These are phyloP conservation scores for Schlechtendalia chinensis DNA, from an alignment of 1,140 invertebrate species.

Conservation along the genomic window DNA sequence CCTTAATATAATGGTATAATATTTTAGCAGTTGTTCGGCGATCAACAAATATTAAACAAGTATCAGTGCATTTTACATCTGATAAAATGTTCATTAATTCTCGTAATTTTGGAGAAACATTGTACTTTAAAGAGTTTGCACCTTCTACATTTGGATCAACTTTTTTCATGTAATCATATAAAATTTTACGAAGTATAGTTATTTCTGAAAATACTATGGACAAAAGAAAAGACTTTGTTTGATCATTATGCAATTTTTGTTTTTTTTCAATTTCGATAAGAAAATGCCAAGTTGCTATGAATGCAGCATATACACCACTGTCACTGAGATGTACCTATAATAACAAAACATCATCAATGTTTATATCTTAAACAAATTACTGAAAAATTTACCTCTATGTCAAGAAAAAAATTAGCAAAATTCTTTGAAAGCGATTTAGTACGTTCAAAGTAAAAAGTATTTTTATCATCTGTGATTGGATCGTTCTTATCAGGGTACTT, in stretches of 20 bases:
- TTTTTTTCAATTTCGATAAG: conserved; percentile 25
- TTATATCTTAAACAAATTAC: neutral
- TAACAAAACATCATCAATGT: neutral
- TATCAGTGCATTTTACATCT: conserved; percentile 55
- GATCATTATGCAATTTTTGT: neutral
- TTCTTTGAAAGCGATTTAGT: neutral
- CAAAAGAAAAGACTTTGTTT: neutral
- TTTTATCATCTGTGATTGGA: neutral
- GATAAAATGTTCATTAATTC: conserved; percentile 62
- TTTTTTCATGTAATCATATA: conserved; percentile 55
- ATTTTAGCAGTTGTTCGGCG: conserved; percentile 74
- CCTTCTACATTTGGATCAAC: conserved; percentile 50
- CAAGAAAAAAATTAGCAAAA: conserved; percentile 28
- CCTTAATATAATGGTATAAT: conserved; percentile 71
- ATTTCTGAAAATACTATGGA: conserved; percentile 51
- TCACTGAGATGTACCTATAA: conserved; percentile 12
- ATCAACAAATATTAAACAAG: conserved; percentile 75
- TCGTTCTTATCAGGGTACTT: neutral
- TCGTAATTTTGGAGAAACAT: conserved; percentile 62
- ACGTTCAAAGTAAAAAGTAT: neutral
- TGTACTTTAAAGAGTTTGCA: conserved; percentile 58
- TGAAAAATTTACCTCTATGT: conserved; percentile 25
- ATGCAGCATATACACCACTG: conserved; percentile 12
- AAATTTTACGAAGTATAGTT: conserved; percentile 54
- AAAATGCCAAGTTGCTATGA: conserved; percentile 26